Conservation (phyloP, 2,113 vertebrate genomes). For the Melanerpes formicivorus region DNA sequence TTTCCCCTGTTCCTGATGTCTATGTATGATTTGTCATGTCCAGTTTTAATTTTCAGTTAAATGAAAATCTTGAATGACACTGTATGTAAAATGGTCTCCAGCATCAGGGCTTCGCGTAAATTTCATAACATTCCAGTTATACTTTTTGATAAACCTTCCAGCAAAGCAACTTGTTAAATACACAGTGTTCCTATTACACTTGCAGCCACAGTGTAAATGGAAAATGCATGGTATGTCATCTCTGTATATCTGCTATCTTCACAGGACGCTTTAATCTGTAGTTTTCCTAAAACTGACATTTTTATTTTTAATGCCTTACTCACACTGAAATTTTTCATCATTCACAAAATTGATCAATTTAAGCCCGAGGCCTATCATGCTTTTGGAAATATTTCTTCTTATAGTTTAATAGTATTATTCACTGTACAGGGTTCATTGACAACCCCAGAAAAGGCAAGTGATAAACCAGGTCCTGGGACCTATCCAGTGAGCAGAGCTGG, state of each 20-base stretch:
- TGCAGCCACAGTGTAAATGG: not conserved
- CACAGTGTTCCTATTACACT: not conserved
- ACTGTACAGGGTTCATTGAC: not conserved
- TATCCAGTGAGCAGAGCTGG: rapidly evolving
- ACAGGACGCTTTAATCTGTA: not conserved
- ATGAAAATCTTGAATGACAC: not conserved
- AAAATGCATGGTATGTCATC: not conserved
- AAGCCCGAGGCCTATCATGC: not conserved
- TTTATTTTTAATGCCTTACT: not conserved
- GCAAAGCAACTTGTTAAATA: not conserved
- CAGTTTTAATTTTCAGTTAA: not conserved
- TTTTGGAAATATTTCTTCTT: not conserved
- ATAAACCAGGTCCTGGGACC: not conserved
- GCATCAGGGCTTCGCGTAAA: not conserved
- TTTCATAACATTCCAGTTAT: not conserved
- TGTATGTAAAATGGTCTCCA: not conserved
- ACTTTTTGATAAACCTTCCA: not conserved
- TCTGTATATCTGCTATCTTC: not conserved
- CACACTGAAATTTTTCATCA: not conserved
- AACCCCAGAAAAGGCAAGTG: rapidly evolving
- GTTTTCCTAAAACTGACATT: not conserved
- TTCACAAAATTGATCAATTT: not conserved
- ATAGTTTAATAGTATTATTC: not conserved
- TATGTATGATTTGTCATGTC: not conserved
- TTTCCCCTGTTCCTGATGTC: not conserved